Evolutionary conservation across 1,140 invertebrate genomes (phyloP), one percentile per base, ranked within the genome.

Genomic region (Ostrea edulis): DNA sequence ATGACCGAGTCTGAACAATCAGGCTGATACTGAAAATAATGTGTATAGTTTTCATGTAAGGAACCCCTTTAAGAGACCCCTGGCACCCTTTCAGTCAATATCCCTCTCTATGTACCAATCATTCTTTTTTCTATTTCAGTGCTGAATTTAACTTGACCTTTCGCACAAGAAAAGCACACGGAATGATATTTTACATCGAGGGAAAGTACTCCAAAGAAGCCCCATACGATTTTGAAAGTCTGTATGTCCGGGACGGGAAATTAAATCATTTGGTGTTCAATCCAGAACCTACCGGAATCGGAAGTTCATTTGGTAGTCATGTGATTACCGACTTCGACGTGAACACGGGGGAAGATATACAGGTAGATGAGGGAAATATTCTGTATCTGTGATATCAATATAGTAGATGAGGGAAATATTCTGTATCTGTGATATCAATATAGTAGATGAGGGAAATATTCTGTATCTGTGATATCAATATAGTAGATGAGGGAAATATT

Each of bases 211-310:
- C 54, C 2, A 81, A 51, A 51, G 54, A 52, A 55, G 51, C 55
- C 8, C 22, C 83, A 9, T 81, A 87, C 54, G 89, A 90, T 55
- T 89, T 89, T 54, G 91, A 91, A 55, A 87, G 87, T 29, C 20
- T 91, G 8, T 91, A 86, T 58, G 62, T 91, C 29, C 58, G 53
- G 17, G 51, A 87, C 22, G 91, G 91, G 9, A 91, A 86, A 22
- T 77, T 91, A 53, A 62, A 83, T 52, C 89, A 89, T 68, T 77
- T 89, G 35, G 65, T 90, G 44, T 90, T 90, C 85, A 91, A 91
- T 62, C 87, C 88, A 20, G 82, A 87, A 5, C 81, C 88, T 2
- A 58, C 68, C 11, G 91, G 91, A 14, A 82, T 86, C 9, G 91
- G 90, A 22, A 87, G 90, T n/a, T 86, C 88, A 22, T 90, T 83